Evolutionary conservation across 2,113 vertebrate genomes (phyloP).

Genomic region (Pterocles burchelli): DNA sequence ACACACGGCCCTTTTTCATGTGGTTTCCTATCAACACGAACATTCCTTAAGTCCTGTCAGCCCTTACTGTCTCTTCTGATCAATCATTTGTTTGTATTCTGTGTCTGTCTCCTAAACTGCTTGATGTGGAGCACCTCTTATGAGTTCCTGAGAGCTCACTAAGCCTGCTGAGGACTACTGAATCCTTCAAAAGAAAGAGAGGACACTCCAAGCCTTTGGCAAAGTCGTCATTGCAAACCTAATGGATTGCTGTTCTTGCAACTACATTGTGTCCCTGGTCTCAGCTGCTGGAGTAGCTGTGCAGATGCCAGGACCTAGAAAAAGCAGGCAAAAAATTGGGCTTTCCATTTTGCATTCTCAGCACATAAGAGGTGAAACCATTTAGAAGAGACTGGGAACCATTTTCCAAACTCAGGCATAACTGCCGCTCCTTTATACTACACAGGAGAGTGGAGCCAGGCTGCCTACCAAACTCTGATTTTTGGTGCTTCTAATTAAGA

Average conservation of each 20-base stretch:
- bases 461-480: not conserved
- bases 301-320: not conserved
- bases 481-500: not conserved
- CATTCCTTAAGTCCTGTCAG: not conserved
- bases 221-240: not conserved
- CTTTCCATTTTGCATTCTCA: not conserved
- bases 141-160: accelerated
- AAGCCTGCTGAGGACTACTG: not conserved
- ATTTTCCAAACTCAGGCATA: not conserved
- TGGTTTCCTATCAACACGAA: not conserved
- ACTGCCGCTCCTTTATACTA: not conserved
- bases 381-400: not conserved
- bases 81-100: not conserved
- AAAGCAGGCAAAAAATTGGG: not conserved
- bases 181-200: not conserved
- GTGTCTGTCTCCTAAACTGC: not conserved
- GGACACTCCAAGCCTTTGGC: not conserved
- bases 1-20: not conserved
- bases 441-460: not conserved
- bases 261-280: not conserved
- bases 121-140: not conserved
- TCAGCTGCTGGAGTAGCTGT: not conserved
- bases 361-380: not conserved
- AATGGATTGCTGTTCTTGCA: not conserved
- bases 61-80: not conserved